Conservation (phyloP, 92 coral and sea anemone genomes). For the Montipora capitata region DNA sequence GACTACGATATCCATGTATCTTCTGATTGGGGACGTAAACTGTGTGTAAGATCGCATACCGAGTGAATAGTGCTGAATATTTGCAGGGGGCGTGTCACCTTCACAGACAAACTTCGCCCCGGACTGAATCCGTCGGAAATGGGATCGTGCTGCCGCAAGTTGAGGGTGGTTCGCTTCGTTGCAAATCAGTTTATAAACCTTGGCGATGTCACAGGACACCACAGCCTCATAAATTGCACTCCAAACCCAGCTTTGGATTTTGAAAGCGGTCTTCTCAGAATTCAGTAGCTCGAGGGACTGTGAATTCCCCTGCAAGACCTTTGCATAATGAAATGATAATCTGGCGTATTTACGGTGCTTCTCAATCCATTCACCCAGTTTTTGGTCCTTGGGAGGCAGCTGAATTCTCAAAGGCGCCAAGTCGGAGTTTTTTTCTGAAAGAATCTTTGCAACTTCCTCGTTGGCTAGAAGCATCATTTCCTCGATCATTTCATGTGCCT, state of each 20-base stretch:
- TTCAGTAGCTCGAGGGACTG: neutral
- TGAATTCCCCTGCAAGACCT: neutral
- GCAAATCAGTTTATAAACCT: slow-evolving; percentile 73
- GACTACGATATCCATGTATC: slow-evolving; percentile 91
- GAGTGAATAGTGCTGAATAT: slow-evolving; percentile 68
- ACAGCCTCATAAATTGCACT: slow-evolving; percentile 56
- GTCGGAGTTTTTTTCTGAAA: slow-evolving; percentile 38
- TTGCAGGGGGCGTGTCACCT: slow-evolving; percentile 51
- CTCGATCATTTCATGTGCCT: slow-evolving; percentile 94
- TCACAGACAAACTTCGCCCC: slow-evolving; percentile 78
- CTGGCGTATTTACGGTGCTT: slow-evolving; percentile 64
- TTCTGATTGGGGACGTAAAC: slow-evolving; percentile 96
- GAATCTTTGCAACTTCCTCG: slow-evolving; percentile 71
- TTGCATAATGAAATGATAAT: slow-evolving; percentile 52
- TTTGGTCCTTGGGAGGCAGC: slow-evolving; percentile 85
- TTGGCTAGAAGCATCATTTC: slow-evolving; percentile 96
- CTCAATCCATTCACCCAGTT: slow-evolving; percentile 82
- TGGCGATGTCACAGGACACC: slow-evolving; percentile 28
- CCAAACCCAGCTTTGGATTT: slow-evolving; percentile 74
- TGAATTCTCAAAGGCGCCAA: slow-evolving; percentile 84
- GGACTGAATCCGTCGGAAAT: slow-evolving; percentile 77
- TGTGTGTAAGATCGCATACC: slow-evolving; percentile 78
- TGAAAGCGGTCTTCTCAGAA: slow-evolving; percentile 27
- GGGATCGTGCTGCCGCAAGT: slow-evolving; percentile 77
- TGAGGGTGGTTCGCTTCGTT: slow-evolving; percentile 84